Percentiles rank a stretch among this genome's conserved stretches.
Evolutionary conservation across 1,140 invertebrate genomes (phyloP).

Genomic region (Cydia strobilella): DNA sequence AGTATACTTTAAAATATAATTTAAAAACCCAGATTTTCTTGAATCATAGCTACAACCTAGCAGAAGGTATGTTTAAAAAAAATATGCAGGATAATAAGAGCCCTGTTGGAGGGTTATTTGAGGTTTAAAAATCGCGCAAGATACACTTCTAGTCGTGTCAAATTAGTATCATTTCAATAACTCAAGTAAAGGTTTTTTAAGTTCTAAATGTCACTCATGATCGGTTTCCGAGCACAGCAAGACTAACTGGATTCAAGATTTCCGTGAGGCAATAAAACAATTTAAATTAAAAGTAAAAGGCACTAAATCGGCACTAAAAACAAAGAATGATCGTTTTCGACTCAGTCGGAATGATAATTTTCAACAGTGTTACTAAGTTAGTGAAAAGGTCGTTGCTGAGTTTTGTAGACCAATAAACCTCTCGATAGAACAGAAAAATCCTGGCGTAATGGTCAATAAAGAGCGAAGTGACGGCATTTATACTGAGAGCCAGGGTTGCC

Average conservation of each 20-base stretch:
- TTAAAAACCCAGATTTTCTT: too few relatives aligned
- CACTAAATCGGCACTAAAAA: background rate
- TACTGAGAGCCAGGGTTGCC: background rate
- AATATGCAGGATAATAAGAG: too few relatives aligned
- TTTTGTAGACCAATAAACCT: background rate
- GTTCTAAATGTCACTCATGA: too few relatives aligned
- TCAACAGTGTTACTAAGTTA: background rate
- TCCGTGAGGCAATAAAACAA: background rate
- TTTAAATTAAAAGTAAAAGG: background rate
- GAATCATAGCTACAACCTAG: too few relatives aligned
- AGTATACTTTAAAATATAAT: too few relatives aligned
- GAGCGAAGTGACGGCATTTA: conserved; percentile 6
- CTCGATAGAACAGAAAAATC: conserved; percentile 9
- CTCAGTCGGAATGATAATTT: background rate
- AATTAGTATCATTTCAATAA: too few relatives aligned
- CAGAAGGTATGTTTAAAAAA: too few relatives aligned
- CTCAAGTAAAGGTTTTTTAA: background rate
- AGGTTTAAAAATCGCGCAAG: too few relatives aligned
- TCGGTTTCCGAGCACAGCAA: too few relatives aligned
- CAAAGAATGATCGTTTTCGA: background rate
- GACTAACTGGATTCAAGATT: background rate
- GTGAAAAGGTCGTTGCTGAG: background rate
- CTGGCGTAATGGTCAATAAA: background rate
- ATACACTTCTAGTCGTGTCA: too few relatives aligned
- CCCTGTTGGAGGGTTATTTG: too few relatives aligned